Evolutionary conservation across 2,113 vertebrate genomes (phyloP).

Genomic region (Chamaea fasciata): DNA sequence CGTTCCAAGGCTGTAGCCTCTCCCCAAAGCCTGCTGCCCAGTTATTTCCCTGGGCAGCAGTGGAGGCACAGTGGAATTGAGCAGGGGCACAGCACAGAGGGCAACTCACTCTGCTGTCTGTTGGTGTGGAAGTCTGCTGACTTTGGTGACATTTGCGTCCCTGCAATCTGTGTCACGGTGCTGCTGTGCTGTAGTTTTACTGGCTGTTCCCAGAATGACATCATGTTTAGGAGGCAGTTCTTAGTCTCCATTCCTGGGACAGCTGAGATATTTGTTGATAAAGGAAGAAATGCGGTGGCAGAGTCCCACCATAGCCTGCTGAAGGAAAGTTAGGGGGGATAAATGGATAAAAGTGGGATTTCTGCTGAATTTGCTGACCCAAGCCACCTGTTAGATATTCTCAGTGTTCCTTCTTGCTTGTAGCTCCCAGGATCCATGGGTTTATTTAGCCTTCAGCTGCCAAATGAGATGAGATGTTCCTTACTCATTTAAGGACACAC

Average conservation of each 20-base stretch:
- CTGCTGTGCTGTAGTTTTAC: background rate
- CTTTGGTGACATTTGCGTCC: background rate
- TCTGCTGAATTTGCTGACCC: background rate
- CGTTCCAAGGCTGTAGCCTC: background rate
- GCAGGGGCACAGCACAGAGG: background rate
- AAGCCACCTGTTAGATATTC: background rate
- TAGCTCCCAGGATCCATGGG: background rate
- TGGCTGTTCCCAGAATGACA: background rate
- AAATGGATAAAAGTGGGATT: background rate
- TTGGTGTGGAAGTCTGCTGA: background rate
- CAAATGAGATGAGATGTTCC: background rate
- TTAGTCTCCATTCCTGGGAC: background rate
- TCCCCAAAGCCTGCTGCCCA: background rate
- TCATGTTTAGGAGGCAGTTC: background rate
- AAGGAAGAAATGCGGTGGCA: background rate
- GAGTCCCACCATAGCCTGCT: accelerated
- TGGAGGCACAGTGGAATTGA: background rate
- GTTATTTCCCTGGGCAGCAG: background rate
- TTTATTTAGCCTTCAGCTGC: background rate
- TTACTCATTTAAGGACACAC: background rate
- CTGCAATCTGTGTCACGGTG: background rate
- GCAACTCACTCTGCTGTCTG: background rate
- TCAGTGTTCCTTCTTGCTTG: background rate
- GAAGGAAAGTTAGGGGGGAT: background rate
- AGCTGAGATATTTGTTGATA: background rate